phyloP scores from a whole-genome alignment of 1,140 invertebrate species.

The Hesperophylax magnus region DNA sequence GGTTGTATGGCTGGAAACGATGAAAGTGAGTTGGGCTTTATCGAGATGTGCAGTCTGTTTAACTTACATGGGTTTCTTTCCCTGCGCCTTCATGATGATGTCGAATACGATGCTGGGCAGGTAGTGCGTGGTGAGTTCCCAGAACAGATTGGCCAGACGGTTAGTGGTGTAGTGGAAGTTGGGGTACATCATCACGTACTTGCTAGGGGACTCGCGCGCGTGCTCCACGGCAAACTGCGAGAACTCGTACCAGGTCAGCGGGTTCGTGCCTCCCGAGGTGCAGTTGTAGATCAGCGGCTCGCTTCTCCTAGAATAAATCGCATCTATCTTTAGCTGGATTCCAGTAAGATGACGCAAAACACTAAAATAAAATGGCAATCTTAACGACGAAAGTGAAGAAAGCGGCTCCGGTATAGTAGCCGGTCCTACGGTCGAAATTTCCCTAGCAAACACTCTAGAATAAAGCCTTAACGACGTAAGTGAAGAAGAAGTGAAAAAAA shows the following conservation, averaged over 20 bases:
- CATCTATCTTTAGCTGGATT: too few relatives aligned
- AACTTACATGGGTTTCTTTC: constrained; percentile 85
- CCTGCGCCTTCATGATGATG: constrained; percentile 76
- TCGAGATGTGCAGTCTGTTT: background rate
- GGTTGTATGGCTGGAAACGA: too few relatives aligned
- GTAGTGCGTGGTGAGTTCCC: constrained; percentile 80
- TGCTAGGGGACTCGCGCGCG: constrained; percentile 81
- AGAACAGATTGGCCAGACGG: constrained; percentile 79
- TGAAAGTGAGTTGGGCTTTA: too few relatives aligned
- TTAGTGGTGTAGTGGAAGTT: constrained; percentile 84
- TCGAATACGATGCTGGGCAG: constrained; percentile 87
- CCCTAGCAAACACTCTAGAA: too few relatives aligned
- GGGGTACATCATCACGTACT: constrained; percentile 90
- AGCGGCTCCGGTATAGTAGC: too few relatives aligned
- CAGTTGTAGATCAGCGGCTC: constrained; percentile 90
- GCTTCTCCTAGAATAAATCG: constrained; percentile 67
- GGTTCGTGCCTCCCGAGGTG: constrained; percentile 88
- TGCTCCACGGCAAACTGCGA: constrained; percentile 78
- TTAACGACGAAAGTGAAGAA: too few relatives aligned
- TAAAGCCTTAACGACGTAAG: too few relatives aligned
- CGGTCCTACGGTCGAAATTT: too few relatives aligned
- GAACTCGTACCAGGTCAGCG: constrained; percentile 88
- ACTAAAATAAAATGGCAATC: too few relatives aligned
- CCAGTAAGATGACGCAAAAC: too few relatives aligned
- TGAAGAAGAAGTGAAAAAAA: too few relatives aligned